These are phyloP conservation scores for Hylaea fasciaria DNA, from an alignment of 2,888 invertebrate genomes.

Conservation along the genomic window DNA sequence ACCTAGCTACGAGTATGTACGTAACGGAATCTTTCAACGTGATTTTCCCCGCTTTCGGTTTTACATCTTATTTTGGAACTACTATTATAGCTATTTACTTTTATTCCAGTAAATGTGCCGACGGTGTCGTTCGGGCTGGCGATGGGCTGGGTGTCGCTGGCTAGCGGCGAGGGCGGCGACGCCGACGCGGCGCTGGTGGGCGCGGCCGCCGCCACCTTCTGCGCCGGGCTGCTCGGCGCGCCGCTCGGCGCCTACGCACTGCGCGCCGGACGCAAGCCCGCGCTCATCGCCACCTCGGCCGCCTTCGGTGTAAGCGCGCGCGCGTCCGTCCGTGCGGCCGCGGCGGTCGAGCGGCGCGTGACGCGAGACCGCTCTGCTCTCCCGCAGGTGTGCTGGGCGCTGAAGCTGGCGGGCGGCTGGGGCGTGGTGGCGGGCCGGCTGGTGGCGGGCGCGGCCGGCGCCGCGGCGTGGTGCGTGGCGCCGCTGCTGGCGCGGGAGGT, in stretches of 20 bases:
- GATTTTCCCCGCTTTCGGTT: too few species aligned
- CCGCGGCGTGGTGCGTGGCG: constrained; percentile 66
- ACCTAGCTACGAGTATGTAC: too few species aligned
- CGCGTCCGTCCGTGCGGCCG: too few species aligned
- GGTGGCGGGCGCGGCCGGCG: constrained; percentile 67
- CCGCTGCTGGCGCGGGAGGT: constrained; percentile 69
- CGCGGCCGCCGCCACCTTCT: constrained; percentile 57
- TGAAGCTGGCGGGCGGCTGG: constrained; percentile 66
- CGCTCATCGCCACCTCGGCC: constrained; percentile 59
- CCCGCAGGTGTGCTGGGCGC: constrained; percentile 66
- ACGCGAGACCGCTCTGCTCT: background rate
- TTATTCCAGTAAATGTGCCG: constrained; percentile 65
- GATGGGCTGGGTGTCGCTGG: constrained; percentile 72
- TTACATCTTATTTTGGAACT: too few species aligned
- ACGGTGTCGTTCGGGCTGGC: constrained; percentile 68
- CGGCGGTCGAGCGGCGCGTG: too few species aligned
- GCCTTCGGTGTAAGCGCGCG: constrained; percentile 56
- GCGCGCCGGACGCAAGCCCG: constrained; percentile 55
- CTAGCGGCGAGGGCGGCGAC: constrained; percentile 53
- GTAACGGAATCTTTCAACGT: too few species aligned
- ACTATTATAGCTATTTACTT: too few species aligned
- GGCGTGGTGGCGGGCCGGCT: constrained; percentile 61
- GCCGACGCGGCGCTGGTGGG: constrained; percentile 43
- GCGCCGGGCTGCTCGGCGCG: constrained; percentile 59
- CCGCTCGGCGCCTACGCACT: constrained; percentile 64